These are phyloP conservation scores for Chaenogobius annularis DNA, from an alignment of 2,113 vertebrate genomes.

Conservation along the genomic window DNA sequence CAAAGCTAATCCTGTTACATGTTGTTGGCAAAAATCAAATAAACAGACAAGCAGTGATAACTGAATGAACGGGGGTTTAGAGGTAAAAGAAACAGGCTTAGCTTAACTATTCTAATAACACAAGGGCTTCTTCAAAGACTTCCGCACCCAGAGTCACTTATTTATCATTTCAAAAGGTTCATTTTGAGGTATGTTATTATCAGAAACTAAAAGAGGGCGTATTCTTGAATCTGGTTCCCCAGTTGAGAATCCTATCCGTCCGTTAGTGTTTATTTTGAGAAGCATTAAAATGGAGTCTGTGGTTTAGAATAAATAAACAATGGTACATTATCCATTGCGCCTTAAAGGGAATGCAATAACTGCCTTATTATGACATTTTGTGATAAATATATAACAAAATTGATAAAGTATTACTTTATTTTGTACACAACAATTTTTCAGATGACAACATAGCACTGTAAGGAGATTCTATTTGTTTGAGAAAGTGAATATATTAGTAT, in stretches of 20 bases:
- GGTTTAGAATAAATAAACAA: neutral
- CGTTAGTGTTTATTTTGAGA: neutral
- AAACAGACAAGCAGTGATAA: neutral
- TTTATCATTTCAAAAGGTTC: neutral
- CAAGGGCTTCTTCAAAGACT: neutral
- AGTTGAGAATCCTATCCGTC: neutral
- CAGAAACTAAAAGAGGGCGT: neutral
- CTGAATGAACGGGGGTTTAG: neutral
- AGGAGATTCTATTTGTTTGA: neutral
- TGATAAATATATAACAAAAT: neutral
- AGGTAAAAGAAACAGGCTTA: neutral
- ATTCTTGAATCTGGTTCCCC: neutral
- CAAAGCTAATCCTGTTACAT: constrained; percentile 11
- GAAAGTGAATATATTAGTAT: neutral
- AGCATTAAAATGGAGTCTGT: neutral
- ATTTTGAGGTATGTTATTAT: neutral
- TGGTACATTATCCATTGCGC: neutral
- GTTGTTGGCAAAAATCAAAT: constrained; percentile 1
- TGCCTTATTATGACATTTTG: neutral
- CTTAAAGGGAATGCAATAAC: neutral
- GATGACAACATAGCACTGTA: too few relatives aligned
- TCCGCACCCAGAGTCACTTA: neutral
- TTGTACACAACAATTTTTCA: too few relatives aligned
- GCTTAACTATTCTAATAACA: neutral
- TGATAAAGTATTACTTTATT: neutral